phyloP scores from a whole-genome alignment of 2,113 vertebrate species.

The Eurypyga helias region DNA sequence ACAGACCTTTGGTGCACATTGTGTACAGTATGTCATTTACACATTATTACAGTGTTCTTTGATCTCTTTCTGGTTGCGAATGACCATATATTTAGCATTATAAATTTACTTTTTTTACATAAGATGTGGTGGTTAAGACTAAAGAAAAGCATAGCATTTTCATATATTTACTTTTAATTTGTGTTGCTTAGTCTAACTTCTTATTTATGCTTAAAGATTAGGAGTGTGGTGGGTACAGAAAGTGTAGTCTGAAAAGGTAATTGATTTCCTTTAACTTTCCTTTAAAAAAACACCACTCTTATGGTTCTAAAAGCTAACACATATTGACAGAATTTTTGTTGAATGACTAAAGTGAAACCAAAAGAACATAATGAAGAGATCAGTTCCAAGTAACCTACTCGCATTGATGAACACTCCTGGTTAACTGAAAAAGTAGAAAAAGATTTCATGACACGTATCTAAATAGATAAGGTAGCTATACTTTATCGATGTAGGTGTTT shows the following conservation, averaged over 20 bases:
- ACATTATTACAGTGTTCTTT: neutral
- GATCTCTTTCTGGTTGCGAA: neutral
- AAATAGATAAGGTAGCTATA: neutral
- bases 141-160: neutral
- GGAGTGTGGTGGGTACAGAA: neutral
- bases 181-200: neutral
- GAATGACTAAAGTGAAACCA: neutral
- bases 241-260: neutral
- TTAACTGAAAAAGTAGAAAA: neutral
- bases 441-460: neutral
- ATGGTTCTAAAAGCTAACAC: neutral
- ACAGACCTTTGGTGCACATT: neutral
- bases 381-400: neutral
- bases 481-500: neutral
- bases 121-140: neutral
- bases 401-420: neutral
- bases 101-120: neutral
- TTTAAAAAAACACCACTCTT: neutral
- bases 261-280: neutral
- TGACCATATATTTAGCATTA: neutral
- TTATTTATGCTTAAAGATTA: neutral
- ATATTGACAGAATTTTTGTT: neutral
- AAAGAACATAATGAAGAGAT: neutral
- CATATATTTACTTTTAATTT: neutral
- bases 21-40: neutral